A percentile compares a stretch with the other conserved stretches of the same genome.
phyloP scores from a whole-genome alignment of 2,888 invertebrate species.

The Ormyrus rosae region DNA sequence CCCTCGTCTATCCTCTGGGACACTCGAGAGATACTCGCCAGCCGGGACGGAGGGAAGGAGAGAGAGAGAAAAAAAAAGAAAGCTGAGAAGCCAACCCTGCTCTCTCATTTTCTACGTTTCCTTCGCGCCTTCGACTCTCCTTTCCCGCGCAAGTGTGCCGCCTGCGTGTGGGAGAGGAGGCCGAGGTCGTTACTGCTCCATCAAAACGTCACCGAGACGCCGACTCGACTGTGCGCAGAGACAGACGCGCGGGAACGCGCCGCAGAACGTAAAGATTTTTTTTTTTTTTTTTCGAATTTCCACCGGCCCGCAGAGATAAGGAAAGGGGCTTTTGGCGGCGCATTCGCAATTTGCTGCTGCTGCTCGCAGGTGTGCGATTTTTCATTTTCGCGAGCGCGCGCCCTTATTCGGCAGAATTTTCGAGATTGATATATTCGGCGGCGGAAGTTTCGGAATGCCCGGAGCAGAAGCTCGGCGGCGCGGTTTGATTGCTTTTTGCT shows the following conservation, averaged over 20 bases:
- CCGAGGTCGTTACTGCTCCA: conserved; percentile 61
- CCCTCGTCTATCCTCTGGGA: conserved; percentile 55
- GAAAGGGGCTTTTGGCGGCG: conserved; percentile 31
- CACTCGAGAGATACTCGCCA: conserved; percentile 59
- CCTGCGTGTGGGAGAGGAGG: background rate
- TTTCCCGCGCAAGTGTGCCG: background rate
- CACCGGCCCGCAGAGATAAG: conserved; percentile 18
- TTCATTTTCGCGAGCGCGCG: conserved; percentile 47
- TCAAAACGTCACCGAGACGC: conserved; percentile 58
- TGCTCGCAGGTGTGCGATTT: conserved; percentile 27
- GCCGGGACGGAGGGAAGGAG: conserved; percentile 5
- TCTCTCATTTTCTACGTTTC: conserved; percentile 9
- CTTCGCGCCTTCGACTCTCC: background rate
- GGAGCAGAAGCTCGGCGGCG: background rate
- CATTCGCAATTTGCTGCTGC: conserved; percentile 50
- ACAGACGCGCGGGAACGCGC: background rate
- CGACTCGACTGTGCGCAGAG: background rate
- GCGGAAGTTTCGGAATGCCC: too few species aligned
- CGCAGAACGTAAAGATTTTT: conserved; percentile 39
- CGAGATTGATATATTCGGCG: too few species aligned
- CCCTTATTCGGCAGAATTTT: background rate
- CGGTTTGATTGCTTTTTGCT: conserved; percentile 3
- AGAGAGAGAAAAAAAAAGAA: background rate
- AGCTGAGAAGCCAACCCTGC: background rate
- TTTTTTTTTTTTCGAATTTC: conserved; percentile 25